Evolutionary conservation across 2,888 invertebrate genomes (phyloP), one percentile per base, ranked within the genome.

Genomic region (Periphyllus acericola): DNA sequence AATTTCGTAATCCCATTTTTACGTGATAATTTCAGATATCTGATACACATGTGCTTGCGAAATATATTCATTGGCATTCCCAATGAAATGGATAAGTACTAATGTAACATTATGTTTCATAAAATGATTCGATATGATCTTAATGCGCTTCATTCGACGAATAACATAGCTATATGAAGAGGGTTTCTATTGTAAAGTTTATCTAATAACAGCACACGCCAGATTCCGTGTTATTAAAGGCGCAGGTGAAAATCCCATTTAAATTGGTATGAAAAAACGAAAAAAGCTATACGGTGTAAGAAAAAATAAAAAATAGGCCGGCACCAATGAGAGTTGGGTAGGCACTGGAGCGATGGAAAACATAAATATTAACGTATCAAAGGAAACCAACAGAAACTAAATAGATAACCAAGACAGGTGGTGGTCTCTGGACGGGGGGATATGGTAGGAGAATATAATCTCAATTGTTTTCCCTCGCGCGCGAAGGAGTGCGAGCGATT

Each of bases 401-500:
- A 36, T 36, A 75, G 36, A 72, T 55, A 75, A 29, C n/a, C 29
- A 14, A 8, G 19, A n/a, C 29, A 75, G 74, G 36, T 74, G 82
- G n/a, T n/a, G 82, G 36, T 36, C n/a, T n/a, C n/a, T 21, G 68
- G 60, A 46, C 46, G n/a, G 14, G 72, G 6, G 66, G 60, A n/a
- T 9, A 11, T 60, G 2, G 66, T 66, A 14, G 46, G 46, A 29
- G 29, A 68, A 68, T 29, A 5, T 14, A 14, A 29, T 40, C 36
- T 40, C 60, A n/a, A 83, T 83, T 83, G 83, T 83, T 75, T 83
- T 83, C 8, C n/a, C 66, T 40, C 19, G 36, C 14, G n/a, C 19
- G 40, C n/a, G 72, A 55, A 83, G 83, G 34, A 83, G 52, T 72
- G 52, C 71, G 52, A 72, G 82, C 52, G 52, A 83, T 83, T 60